Base-by-base conservation (phyloP, 1,140 invertebrate species). In the Nasonia longicornis region DNA sequence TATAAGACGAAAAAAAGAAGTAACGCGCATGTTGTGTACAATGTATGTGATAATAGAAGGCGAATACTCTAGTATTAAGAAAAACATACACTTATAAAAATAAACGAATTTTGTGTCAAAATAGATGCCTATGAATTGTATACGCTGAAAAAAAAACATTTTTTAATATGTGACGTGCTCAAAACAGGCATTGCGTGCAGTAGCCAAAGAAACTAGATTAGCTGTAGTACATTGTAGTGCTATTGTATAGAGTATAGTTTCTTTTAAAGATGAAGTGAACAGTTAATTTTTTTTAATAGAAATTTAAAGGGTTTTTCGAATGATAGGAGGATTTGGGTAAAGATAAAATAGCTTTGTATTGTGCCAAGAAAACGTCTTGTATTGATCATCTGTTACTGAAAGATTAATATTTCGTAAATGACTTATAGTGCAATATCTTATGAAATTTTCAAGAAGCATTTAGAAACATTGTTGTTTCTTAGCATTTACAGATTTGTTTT, bases 201-300 rank as follows among this genome's bases (percentile, higher is more conserved):
- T 83, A 75, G 70, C 77, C 72, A 82, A 82, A 83, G 80, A 84
- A 74, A 75, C 20, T 67, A 83, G 69, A 83, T 76, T 77, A 84
- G 52, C 20, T 26, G 67, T 84, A 80, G 83, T 73, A 52, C 69
- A 67, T 22, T 80, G 63, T 82, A 75, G 45, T 48, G 69, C 35
- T 77, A 29, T 26, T 26, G 26, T 48, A 31, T 73, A 73, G 31
- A 66, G 69, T 64, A 63, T 64, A 35, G 52, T 67, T 38, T 63
- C 26, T 67, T 64, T 82, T 70, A 38, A 26, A 66, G 16, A 22
- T 22, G 58, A 42, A 35, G 6, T 52, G 29, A 42, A 38, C 3
- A 38, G 31, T 81, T 71, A 29, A 22, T 31, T 63, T 71, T n/a
- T 22, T 81, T 42, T 14, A 69, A 67, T n/a, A 12, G 45, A 58